Evolutionary conservation across 2,888 invertebrate species (phyloP).

Genomic region (Halictus quadricinctus): DNA sequence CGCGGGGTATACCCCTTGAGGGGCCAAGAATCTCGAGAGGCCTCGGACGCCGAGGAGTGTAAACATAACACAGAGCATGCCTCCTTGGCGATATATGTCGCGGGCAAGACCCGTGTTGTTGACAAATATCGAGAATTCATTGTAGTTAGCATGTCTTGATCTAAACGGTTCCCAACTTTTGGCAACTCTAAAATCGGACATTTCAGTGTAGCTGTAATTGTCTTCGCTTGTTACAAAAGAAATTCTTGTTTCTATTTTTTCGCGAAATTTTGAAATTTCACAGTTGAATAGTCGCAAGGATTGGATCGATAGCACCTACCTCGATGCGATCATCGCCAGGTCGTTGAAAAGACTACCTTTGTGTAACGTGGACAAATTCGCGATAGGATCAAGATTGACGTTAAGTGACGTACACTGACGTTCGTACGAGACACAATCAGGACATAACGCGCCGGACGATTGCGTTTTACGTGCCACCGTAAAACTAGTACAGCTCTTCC

Average conservation of each 20-base stretch:
- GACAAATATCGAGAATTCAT: too few relatives aligned
- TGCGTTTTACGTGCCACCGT: constrained; percentile 28
- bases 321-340: neutral
- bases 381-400: constrained; percentile 16
- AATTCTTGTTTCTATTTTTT: neutral
- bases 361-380: constrained; percentile 15
- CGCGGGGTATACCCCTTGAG: too few relatives aligned
- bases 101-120: too few relatives aligned
- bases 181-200: too few relatives aligned
- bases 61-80: too few relatives aligned
- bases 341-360: constrained; percentile 7
- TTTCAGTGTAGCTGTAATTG: too few relatives aligned
- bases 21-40: too few relatives aligned
- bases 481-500: constrained; percentile 27
- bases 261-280: neutral
- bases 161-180: too few relatives aligned
- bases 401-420: constrained; percentile 37
- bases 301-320: neutral
- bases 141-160: too few relatives aligned
- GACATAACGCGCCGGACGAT: constrained; percentile 27
- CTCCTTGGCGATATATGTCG: too few relatives aligned
- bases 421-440: constrained; percentile 30
- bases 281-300: neutral
- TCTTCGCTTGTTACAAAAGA: neutral
- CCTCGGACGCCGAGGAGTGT: too few relatives aligned